These are phyloP conservation scores for Cosmopolites sordidus DNA, from an alignment of 2,888 invertebrate species.

Conservation along the genomic window DNA sequence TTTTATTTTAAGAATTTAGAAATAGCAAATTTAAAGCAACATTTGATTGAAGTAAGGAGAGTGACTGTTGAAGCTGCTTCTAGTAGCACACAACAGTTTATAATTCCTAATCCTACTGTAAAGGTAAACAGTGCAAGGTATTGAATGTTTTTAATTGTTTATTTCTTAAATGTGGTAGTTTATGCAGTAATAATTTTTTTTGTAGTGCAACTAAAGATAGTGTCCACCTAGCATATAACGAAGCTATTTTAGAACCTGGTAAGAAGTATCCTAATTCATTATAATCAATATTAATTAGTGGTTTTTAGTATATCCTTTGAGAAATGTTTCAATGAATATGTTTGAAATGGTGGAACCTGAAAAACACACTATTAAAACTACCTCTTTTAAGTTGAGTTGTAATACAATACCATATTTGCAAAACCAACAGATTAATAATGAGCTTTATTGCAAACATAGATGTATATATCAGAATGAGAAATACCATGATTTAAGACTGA, in stretches of 20 bases:
- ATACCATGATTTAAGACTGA: slow-evolving; percentile 21
- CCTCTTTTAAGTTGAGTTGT: slow-evolving; percentile 19
- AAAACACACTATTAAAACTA: slow-evolving; percentile 28
- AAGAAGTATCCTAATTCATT: slow-evolving; percentile 4
- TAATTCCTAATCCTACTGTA: slow-evolving; percentile 8
- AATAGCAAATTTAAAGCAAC: slow-evolving; percentile 56
- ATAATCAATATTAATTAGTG: not conserved
- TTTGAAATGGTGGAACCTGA: slow-evolving; percentile 25
- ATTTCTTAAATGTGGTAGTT: too few relatives aligned
- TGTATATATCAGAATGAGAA: slow-evolving; percentile 5
- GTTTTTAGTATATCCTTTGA: slow-evolving; percentile 30
- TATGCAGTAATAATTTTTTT: too few relatives aligned
- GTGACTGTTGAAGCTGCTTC: slow-evolving; percentile 16
- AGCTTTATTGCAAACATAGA: slow-evolving; percentile 19
- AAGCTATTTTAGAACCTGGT: slow-evolving; percentile 27
- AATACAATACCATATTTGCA: slow-evolving; percentile 33
- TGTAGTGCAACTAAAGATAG: too few relatives aligned
- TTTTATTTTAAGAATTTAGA: slow-evolving; percentile 54
- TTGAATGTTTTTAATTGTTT: not conserved
- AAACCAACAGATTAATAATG: slow-evolving; percentile 26
- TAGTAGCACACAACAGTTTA: slow-evolving; percentile 16
- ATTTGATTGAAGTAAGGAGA: slow-evolving; percentile 36
- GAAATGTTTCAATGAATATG: slow-evolving; percentile 8
- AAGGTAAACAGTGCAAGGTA: slow-evolving; percentile 19
- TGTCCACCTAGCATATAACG: slow-evolving; percentile 1